phyloP scores from a whole-genome alignment of 2,113 vertebrate genomes.

The Bothrops jararaca region DNA sequence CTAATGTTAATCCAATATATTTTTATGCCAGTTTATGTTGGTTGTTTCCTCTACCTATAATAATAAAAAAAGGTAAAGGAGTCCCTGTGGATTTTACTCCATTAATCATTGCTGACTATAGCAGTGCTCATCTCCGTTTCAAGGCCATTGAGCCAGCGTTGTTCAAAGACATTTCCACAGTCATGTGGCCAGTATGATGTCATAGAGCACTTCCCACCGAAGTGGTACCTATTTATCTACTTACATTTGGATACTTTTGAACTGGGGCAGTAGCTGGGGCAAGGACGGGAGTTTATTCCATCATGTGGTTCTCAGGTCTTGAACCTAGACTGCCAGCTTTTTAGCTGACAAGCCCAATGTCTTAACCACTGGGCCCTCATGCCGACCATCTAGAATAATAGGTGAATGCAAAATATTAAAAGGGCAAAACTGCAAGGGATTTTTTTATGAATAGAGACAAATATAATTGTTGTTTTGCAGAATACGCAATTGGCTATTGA shows the following conservation, averaged over 20 bases:
- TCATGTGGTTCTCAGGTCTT: background rate
- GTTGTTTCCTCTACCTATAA: constrained; percentile 13
- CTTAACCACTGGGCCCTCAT: background rate
- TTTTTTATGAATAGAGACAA: background rate
- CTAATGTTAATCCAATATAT: background rate
- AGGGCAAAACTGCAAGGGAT: background rate
- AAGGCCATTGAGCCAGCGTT: background rate
- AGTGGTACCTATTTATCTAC: background rate
- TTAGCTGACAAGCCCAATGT: background rate
- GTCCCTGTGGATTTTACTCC: background rate
- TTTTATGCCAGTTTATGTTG: background rate
- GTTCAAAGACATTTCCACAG: background rate
- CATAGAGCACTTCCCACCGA: background rate
- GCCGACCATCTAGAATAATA: background rate
- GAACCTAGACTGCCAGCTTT: background rate
- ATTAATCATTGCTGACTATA: background rate
- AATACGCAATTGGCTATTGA: background rate
- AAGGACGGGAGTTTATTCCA: background rate
- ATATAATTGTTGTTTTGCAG: background rate
- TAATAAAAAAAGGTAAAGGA: background rate
- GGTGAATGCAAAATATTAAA: background rate
- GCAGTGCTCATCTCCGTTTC: background rate
- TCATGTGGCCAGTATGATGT: background rate
- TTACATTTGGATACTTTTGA: background rate
- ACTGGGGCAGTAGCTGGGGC: background rate